phyloP scores from a whole-genome alignment of 2,888 invertebrate genomes.

The Carpatolechia fugitivella region DNA sequence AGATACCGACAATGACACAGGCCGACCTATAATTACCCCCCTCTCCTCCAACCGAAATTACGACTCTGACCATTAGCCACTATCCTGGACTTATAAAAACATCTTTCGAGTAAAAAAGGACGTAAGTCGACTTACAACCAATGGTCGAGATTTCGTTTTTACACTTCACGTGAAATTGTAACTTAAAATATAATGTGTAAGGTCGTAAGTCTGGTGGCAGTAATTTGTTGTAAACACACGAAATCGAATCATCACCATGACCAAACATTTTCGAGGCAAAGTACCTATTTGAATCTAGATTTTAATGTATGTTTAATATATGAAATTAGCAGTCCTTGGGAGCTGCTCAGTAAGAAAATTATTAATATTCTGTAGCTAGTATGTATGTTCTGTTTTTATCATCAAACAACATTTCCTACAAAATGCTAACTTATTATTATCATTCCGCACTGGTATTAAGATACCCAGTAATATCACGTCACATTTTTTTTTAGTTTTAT shows the following conservation, averaged over 20 bases:
- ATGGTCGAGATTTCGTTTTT: constrained; percentile 38
- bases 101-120: constrained; percentile 51
- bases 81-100: constrained; percentile 70
- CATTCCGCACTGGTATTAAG: too few species aligned
- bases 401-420: too few species aligned
- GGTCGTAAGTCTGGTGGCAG: too few species aligned
- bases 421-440: too few species aligned
- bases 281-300: constrained; percentile 18
- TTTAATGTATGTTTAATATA: constrained; percentile 20
- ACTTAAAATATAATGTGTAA: background rate
- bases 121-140: constrained; percentile 54
- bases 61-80: constrained; percentile 67
- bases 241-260: constrained; percentile 22
- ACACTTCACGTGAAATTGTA: constrained; percentile 27
- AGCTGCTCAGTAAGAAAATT: constrained; percentile 4
- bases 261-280: constrained; percentile 15
- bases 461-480: too few species aligned
- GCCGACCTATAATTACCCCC: constrained; percentile 69
- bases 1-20: constrained; percentile 73
- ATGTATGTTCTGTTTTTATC: too few species aligned
- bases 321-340: constrained; percentile 17
- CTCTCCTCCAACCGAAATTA: constrained; percentile 59
- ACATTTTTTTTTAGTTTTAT: too few species aligned
- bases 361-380: background rate
- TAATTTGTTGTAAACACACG: background rate